phyloP scores from a whole-genome alignment of 2,797 vertebrate species.

The Poliocrania exsul region DNA sequence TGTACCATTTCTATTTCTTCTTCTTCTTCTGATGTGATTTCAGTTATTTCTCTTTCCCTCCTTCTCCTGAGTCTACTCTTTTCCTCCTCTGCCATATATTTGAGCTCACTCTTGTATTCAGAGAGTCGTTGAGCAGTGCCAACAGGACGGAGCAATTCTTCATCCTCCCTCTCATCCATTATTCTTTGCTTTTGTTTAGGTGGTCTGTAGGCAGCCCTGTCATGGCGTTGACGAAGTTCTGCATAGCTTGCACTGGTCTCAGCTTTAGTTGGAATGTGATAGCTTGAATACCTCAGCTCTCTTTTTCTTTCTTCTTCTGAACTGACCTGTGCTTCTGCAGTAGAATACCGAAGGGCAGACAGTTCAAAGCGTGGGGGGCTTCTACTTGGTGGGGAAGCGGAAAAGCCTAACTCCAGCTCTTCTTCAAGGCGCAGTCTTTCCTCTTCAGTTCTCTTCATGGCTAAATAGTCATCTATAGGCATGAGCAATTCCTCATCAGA shows the following conservation, averaged over 20 bases:
- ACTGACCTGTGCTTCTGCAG: conserved; percentile 77
- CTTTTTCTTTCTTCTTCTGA: conserved; percentile 84
- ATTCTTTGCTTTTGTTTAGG: conserved; percentile 88
- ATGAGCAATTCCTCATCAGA: conserved; percentile 95
- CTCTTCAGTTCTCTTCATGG: conserved; percentile 95
- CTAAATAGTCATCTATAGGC: conserved; percentile 92
- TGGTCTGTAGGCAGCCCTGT: conserved; percentile 86
- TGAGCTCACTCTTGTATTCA: conserved; percentile 89
- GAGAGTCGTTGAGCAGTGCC: conserved; percentile 84
- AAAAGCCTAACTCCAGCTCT: conserved; percentile 93
- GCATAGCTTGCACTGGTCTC: conserved; percentile 90
- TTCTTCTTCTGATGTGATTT: conserved; percentile 80
- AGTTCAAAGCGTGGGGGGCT: conserved; percentile 95
- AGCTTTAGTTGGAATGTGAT: conserved; percentile 90
- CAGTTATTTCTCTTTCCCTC: conserved; percentile 82
- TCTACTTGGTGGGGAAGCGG: conserved; percentile 92
- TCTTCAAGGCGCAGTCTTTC: conserved; percentile 94
- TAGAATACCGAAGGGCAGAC: conserved; percentile 87
- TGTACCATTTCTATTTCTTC: conserved; percentile 85
- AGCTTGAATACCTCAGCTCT: conserved; percentile 86
- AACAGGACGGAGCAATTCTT: conserved; percentile 91
- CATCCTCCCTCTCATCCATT: conserved; percentile 91
- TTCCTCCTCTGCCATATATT: conserved; percentile 89
- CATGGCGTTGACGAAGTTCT: conserved; percentile 90
- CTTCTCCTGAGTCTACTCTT: conserved; percentile 82